Percentiles rank a stretch among this genome's conserved stretches.
Evolutionary conservation across 2,797 vertebrate species (phyloP).

Genomic region (Discoglossus pictus): DNA sequence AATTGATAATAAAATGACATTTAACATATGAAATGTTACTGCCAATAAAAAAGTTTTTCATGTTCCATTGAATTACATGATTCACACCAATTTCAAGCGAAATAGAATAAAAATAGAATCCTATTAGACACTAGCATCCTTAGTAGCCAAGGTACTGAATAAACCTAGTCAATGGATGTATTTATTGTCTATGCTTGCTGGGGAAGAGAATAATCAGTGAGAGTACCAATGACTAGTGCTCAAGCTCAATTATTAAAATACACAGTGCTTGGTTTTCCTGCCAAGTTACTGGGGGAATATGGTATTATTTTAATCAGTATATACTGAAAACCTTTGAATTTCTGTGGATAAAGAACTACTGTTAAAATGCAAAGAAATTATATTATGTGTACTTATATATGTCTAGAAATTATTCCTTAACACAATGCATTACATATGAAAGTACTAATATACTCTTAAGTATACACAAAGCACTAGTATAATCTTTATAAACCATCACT

Average conservation of each 20-base stretch:
- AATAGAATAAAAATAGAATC: slow-evolving; percentile 36
- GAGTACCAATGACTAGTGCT: slow-evolving; percentile 33
- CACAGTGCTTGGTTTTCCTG: slow-evolving; percentile 17
- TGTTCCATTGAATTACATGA: slow-evolving; percentile 4
- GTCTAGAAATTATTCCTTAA: slow-evolving; percentile 10
- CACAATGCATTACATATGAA: slow-evolving; percentile 13
- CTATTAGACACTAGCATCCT: slow-evolving; percentile 35
- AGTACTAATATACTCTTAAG: slow-evolving; percentile 16
- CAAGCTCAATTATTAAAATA: neutral
- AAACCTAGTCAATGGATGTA: slow-evolving; percentile 29
- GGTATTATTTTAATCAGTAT: slow-evolving; percentile 22
- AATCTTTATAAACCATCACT: slow-evolving; percentile 21
- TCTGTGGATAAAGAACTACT: slow-evolving; percentile 25
- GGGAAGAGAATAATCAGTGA: slow-evolving; percentile 23
- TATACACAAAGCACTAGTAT: slow-evolving; percentile 6
- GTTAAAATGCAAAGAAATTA: slow-evolving; percentile 12
- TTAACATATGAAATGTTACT: too few relatives aligned
- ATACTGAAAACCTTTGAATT: slow-evolving; percentile 7
- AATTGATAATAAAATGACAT: too few relatives aligned
- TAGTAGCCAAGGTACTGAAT: slow-evolving; percentile 18
- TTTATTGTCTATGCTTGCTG: slow-evolving; percentile 29
- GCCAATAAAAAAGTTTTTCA: too few relatives aligned
- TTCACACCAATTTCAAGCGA: slow-evolving; percentile 18
- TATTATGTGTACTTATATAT: slow-evolving; percentile 17
- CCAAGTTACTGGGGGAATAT: slow-evolving; percentile 19